A percentile compares a stretch with the other conserved stretches of the same genome.
Conservation (phyloP, 1,140 invertebrate genomes). For the Heterodera carotae region DNA sequence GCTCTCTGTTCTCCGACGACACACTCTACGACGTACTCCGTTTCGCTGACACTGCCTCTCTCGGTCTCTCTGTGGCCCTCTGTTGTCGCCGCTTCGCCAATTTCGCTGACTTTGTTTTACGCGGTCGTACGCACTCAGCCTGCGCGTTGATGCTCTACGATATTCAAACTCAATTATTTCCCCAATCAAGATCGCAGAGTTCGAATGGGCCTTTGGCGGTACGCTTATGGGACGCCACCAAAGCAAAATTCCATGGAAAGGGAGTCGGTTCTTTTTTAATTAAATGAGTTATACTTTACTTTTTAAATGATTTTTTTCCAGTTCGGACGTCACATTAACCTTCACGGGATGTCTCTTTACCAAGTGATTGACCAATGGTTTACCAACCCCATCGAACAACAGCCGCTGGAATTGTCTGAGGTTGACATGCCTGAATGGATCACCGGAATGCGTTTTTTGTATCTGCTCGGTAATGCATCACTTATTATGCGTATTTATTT, state of each 20-base stretch:
- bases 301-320: background rate
- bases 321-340: background rate
- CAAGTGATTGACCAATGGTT: background rate
- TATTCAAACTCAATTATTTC: background rate
- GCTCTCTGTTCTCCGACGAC: background rate
- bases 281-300: background rate
- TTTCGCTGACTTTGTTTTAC: background rate
- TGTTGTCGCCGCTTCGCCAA: background rate
- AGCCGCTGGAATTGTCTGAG: background rate
- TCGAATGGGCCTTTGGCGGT: background rate
- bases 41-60: background rate
- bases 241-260: background rate
- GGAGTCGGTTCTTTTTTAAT: background rate
- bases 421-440: background rate
- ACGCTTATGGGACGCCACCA: background rate
- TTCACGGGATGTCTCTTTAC: background rate
- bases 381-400: background rate
- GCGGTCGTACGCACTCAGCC: background rate
- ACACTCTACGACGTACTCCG: background rate
- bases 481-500: background rate
- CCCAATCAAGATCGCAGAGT: background rate
- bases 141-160: background rate
- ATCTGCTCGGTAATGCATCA: background rate
- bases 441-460: background rate
- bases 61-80: background rate